Evolutionary conservation across 2,888 invertebrate species (phyloP).

Genomic region (Xestoiulus laeticollis): DNA sequence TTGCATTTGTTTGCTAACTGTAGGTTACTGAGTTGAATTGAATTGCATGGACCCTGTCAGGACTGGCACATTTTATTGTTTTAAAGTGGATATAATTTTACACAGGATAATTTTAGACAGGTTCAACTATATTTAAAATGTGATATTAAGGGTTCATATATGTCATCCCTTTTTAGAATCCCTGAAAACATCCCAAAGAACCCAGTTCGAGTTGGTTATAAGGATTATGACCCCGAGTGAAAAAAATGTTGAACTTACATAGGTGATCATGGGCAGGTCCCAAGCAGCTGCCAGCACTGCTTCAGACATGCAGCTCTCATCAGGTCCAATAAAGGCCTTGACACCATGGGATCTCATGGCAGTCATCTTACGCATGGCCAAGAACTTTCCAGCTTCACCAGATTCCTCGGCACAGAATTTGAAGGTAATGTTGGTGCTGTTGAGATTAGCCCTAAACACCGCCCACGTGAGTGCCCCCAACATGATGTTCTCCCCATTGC

Average conservation of each 20-base stretch:
- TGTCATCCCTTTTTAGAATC: too few relatives aligned
- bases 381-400: slow-evolving; percentile 56
- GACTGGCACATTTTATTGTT: too few relatives aligned
- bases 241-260: slow-evolving; percentile 62
- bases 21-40: too few relatives aligned
- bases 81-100: too few relatives aligned
- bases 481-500: slow-evolving; percentile 57
- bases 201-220: too few relatives aligned
- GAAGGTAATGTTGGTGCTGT: slow-evolving; percentile 57
- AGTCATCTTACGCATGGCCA: slow-evolving; percentile 61
- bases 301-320: slow-evolving; percentile 65
- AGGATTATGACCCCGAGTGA: background rate
- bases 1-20: too few relatives aligned
- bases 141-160: too few relatives aligned
- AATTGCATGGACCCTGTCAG: too few relatives aligned
- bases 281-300: slow-evolving; percentile 65
- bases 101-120: too few relatives aligned
- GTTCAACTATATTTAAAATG: too few relatives aligned
- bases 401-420: slow-evolving; percentile 57
- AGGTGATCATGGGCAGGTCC: slow-evolving; percentile 66
- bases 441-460: slow-evolving; percentile 58
- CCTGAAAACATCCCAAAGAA: too few relatives aligned
- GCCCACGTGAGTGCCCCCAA: slow-evolving; percentile 59
- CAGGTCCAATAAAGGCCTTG: slow-evolving; percentile 65
- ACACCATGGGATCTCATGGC: slow-evolving; percentile 67